Conservation (phyloP, 2,113 vertebrate genomes). For the Prolemur simus region DNA sequence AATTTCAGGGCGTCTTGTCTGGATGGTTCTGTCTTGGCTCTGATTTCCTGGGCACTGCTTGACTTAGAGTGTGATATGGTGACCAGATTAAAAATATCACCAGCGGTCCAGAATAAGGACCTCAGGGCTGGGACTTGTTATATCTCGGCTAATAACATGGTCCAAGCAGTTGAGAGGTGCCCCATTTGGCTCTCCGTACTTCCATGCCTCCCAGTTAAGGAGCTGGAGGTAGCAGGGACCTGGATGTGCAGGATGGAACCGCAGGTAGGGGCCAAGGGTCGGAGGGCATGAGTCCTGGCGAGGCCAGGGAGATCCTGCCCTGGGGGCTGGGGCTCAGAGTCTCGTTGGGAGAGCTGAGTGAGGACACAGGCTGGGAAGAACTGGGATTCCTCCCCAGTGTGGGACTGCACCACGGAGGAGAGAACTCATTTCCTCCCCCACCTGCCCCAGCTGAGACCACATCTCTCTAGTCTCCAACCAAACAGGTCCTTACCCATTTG, state of each 20-base stretch:
- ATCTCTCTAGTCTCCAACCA: background rate
- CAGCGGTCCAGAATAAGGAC: background rate
- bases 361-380: background rate
- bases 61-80: background rate
- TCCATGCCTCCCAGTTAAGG: background rate
- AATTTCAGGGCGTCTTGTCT: background rate
- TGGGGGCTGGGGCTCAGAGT: background rate
- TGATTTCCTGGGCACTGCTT: background rate
- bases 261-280: rapidly evolving
- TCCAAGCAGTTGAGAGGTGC: background rate
- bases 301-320: background rate
- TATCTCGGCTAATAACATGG: background rate
- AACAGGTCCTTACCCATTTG: rapidly evolving
- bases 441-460: rapidly evolving
- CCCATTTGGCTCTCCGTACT: background rate
- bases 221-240: background rate
- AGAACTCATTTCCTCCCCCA: background rate
- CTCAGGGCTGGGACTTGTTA: background rate
- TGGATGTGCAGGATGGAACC: background rate
- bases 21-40: background rate
- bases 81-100: background rate
- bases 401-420: background rate
- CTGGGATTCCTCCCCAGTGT: background rate
- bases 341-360: background rate
- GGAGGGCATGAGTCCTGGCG: background rate